These are phyloP conservation scores for Sebastes melanostomus DNA, from an alignment of 2,797 vertebrate genomes.

Conservation along the genomic window DNA sequence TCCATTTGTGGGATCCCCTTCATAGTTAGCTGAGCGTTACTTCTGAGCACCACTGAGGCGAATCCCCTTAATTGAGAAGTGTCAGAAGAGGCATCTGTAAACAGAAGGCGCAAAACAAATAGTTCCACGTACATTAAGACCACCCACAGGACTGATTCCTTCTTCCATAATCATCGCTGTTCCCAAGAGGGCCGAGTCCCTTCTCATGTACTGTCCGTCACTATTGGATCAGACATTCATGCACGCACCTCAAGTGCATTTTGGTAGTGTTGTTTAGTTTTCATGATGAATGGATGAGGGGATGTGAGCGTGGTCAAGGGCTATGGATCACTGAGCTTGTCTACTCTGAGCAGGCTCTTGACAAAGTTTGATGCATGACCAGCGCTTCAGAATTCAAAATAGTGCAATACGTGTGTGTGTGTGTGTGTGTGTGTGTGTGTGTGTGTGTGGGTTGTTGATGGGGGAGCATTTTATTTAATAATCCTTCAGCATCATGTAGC, in stretches of 20 bases:
- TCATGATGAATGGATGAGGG: slow-evolving; percentile 50
- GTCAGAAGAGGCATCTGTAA: slow-evolving; percentile 74
- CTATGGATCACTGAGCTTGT: slow-evolving; percentile 61
- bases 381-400: slow-evolving; percentile 29
- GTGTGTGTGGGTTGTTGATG: not conserved
- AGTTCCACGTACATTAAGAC: slow-evolving; percentile 49
- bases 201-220: slow-evolving; percentile 20
- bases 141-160: slow-evolving; percentile 39
- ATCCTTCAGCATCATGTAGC: not conserved
- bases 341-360: slow-evolving; percentile 20
- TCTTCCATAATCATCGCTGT: slow-evolving; percentile 47
- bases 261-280: slow-evolving; percentile 35
- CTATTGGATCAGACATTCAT: slow-evolving; percentile 24
- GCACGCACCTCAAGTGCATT: slow-evolving; percentile 29
- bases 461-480: not conserved
- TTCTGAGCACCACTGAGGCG: slow-evolving; percentile 53
- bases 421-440: not conserved
- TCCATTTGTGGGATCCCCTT: slow-evolving; percentile 72
- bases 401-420: slow-evolving; percentile 12
- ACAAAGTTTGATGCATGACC: slow-evolving; percentile 56
- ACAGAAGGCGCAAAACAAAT: slow-evolving; percentile 69
- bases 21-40: slow-evolving; percentile 73
- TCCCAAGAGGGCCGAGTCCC: slow-evolving; percentile 7
- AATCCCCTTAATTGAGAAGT: slow-evolving; percentile 77
- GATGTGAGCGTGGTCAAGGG: slow-evolving; percentile 39